Evolutionary conservation across 2,888 invertebrate genomes (phyloP), one percentile per base, ranked within the genome.

Genomic region (Agrotis exclamationis): DNA sequence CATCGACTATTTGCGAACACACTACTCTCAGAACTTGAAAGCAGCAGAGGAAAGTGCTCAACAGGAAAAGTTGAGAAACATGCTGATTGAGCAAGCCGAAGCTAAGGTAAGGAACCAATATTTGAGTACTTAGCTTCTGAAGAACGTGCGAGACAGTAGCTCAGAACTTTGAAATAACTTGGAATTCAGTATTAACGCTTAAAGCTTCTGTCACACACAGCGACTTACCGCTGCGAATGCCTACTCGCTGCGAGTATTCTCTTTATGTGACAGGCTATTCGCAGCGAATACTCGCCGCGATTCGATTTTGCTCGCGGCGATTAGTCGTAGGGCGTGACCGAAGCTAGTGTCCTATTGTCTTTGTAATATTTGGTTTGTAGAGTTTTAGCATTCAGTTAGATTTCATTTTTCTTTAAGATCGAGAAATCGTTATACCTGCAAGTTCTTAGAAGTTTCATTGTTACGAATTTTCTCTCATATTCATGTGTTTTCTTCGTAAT

Each of bases 1-100:
- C 83, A 97, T 98, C 86, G 97, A 97, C 83, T 97, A 97, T 88
- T 93, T 98, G 70, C 97, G 97, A 82, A 96, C 96, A 18, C 97
- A 97, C 88, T 97, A 97, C 90, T 91, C 96, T 0, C 97, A 97
- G 83, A 94, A 92, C 79, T 68, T 94, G 67, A 95, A 96, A 65
- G 92, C 94, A 5, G 92, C 93, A 0, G 93, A 96, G 63, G 94
- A 96, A 71, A 92, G 74, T 63, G 93, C 92, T 0, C 95, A 95
- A 81, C 96, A 96, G 69, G 95, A 96, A 78, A 94, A 94, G 70
- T 86, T 95, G 47, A 91, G 93, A 72, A 92, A 84, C 66, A 89
- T 95, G 85, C 92, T 95, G 1, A 84, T 95, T 74, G 95, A 96
- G 83, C 96, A 96, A 80, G 92, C 93, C 18, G 93, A 90, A 33